These are phyloP conservation scores for Epistrophella euchroma DNA, from an alignment of 2,888 invertebrate species.

Conservation along the genomic window DNA sequence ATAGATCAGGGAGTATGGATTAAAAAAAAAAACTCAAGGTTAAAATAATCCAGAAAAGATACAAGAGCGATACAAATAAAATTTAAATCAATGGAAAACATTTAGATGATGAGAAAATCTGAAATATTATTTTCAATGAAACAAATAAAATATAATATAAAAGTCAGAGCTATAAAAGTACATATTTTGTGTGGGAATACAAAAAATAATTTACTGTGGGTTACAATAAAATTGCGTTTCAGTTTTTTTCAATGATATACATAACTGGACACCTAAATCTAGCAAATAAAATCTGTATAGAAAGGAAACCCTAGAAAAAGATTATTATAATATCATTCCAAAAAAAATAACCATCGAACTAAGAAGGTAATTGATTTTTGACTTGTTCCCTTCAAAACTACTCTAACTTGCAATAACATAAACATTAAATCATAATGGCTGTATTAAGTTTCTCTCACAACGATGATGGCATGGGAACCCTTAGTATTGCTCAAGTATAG, in stretches of 20 bases:
- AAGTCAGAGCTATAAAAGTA: too few relatives aligned
- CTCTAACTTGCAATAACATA: conserved; percentile 17
- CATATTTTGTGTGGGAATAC: too few relatives aligned
- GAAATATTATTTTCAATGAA: too few relatives aligned
- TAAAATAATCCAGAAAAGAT: not conserved
- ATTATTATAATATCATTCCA: not conserved
- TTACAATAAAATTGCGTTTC: too few relatives aligned
- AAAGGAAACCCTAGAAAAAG: too few relatives aligned
- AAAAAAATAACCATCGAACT: conserved; percentile 1
- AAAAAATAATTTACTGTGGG: not conserved
- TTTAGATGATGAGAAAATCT: not conserved
- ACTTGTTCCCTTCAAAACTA: conserved; percentile 4
- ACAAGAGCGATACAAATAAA: not conserved
- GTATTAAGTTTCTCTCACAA: not conserved
- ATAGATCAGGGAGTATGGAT: not conserved
- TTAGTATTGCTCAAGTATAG: not conserved
- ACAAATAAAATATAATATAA: too few relatives aligned
- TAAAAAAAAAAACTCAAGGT: conserved; percentile 54
- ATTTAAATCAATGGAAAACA: not conserved
- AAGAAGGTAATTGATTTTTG: not conserved
- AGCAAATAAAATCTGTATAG: too few relatives aligned
- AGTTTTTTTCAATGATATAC: too few relatives aligned
- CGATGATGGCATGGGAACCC: conserved; percentile 14
- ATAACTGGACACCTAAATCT: too few relatives aligned
- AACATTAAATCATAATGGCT: conserved; percentile 1